A percentile compares a stretch with the other conserved stretches of the same genome.
Conservation (phyloP, 1,140 invertebrate species). For the Tetramorium alpestre region DNA sequence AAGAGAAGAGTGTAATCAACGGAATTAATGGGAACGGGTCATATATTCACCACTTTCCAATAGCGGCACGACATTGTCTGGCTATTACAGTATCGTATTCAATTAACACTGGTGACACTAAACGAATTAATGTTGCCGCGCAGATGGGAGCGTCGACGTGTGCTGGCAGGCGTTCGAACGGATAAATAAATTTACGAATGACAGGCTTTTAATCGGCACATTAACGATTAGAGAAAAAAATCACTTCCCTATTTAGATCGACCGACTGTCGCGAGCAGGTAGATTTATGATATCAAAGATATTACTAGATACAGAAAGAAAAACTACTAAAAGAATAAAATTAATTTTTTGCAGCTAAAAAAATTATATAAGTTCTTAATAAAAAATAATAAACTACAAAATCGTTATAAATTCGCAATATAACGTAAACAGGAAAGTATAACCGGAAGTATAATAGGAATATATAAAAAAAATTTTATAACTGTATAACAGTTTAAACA, state of each 20-base stretch:
- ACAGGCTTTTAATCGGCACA: conserved; percentile 29
- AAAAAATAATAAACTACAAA: neutral
- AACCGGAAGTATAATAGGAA: neutral
- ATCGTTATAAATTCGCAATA: neutral
- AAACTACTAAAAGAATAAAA: neutral
- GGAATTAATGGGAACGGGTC: conserved; percentile 32
- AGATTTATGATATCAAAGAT: neutral
- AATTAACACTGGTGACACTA: conserved; percentile 38
- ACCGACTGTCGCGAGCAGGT: neutral
- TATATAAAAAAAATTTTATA: no score
- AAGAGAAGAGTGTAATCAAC: conserved; percentile 32
- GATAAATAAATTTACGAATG: conserved; percentile 29
- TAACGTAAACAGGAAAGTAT: neutral
- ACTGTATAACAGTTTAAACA: neutral
- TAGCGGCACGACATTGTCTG: conserved; percentile 18
- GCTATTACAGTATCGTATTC: conserved; percentile 42
- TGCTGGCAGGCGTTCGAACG: neutral
- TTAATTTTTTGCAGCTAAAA: neutral
- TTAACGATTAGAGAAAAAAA: conserved; percentile 20
- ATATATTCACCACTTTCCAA: conserved; percentile 23
- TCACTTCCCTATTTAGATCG: neutral
- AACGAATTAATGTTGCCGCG: conserved; percentile 35
- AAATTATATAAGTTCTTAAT: neutral
- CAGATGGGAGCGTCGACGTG: neutral
- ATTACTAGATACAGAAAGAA: neutral